phyloP scores from a whole-genome alignment of 1,140 invertebrate genomes.

The Eueides isabella region DNA sequence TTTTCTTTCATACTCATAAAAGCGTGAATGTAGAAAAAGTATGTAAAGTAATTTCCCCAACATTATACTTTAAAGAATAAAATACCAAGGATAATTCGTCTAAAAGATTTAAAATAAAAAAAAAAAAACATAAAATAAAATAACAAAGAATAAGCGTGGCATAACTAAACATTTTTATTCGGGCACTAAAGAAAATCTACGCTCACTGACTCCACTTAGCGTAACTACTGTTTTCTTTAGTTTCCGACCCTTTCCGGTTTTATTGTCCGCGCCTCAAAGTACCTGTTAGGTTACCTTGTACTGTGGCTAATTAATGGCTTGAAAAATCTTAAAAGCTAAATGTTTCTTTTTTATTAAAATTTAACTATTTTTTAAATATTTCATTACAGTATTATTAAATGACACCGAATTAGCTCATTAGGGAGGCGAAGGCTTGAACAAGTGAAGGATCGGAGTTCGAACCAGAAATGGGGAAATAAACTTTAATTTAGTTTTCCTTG shows the following conservation, averaged over 20 bases:
- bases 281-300: background rate
- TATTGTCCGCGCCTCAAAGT: conserved; percentile 1
- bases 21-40: too few species aligned
- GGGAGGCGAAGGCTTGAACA: too few species aligned
- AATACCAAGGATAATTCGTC: background rate
- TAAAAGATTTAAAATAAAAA: background rate
- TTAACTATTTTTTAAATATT: too few species aligned
- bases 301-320: background rate
- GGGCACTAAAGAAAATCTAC: background rate
- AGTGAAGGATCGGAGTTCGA: too few species aligned
- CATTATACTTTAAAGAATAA: too few species aligned
- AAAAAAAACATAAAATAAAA: background rate
- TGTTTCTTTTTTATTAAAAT: background rate
- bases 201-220: conserved; percentile 16
- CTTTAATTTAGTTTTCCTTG: too few species aligned
- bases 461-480: too few species aligned
- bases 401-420: too few species aligned
- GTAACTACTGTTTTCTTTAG: conserved; percentile 16
- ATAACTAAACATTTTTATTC: conserved; percentile 4
- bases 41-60: too few species aligned
- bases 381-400: too few species aligned
- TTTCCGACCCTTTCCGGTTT: conserved; percentile 20
- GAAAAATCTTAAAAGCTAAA: conserved; percentile 9
- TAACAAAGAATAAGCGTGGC: background rate
- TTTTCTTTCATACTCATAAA: too few species aligned